Base-by-base conservation (phyloP, 2,888 invertebrate genomes). In the Platerodrilus igneus region DNA sequence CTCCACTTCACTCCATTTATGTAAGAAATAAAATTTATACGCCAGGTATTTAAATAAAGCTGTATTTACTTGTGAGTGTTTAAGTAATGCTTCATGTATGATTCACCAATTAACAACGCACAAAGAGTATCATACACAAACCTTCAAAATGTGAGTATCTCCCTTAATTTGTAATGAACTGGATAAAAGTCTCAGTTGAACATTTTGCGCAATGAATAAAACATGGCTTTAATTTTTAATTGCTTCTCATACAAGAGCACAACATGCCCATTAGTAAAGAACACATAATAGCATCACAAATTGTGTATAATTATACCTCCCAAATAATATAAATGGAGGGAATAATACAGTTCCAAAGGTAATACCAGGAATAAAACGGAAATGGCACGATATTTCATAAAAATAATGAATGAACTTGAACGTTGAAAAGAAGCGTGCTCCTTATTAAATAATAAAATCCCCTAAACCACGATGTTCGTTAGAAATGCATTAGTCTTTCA, bases 401-500 rank as follows among this genome's bases (percentile, higher is more conserved):
- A 40, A 44, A 44, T 44, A 44, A 44, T 40, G 40, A 44, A 44
- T 36, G 44, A 44, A 40, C 40, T 40, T 44, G 32, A 40, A 39
- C 28, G 39, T 37, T 36, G 33, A 44, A 41, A 40, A 38, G 35
- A 40, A 40, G 40, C 39, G 46, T 49, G 44, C 42, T 39, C 39
- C 46, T 41, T 47, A 45, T 49, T 49, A 44, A 49, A 47, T 47
- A 40, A 41, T 49, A 45, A 49, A 43, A 41, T 44, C 39, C 41
- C 33, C 33, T 37, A 38, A 41, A 39, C 41, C 46, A 46, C 46
- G 44, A 40, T 40, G 49, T 50, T 50, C 49, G 42, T 50, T 50
- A 45, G 41, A 46, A 48, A 50, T 48, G 48, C 50, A 48, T 48
- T 45, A 48, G 42, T 56, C 53, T 53, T 54, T 48, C 41, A 51